A percentile compares a stretch with the other conserved stretches of the same genome.
These are phyloP conservation scores for Petrophora chlorosata DNA, from an alignment of 2,888 invertebrate genomes.

Conservation along the genomic window DNA sequence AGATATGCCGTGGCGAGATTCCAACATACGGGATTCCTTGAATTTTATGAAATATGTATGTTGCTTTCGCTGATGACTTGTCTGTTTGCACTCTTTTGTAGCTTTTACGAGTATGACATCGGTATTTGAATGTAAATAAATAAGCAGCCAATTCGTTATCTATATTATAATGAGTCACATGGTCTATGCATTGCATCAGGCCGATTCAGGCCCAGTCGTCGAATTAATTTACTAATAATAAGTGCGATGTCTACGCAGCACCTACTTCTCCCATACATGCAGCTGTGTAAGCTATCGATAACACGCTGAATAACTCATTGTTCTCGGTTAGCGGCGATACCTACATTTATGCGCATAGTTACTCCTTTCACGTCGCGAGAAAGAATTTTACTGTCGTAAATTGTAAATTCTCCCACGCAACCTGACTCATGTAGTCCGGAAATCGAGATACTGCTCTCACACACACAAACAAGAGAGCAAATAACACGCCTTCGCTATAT, in stretches of 20 bases:
- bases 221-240: slow-evolving; percentile 63
- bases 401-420: slow-evolving; percentile 55
- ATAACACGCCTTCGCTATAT: slow-evolving; percentile 31
- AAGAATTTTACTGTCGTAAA: slow-evolving; percentile 46
- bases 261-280: slow-evolving; percentile 49
- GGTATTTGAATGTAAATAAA: slow-evolving; percentile 3
- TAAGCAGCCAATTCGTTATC: slow-evolving; percentile 12
- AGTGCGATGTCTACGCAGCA: slow-evolving; percentile 41
- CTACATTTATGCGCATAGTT: slow-evolving; percentile 26
- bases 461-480: slow-evolving; percentile 32
- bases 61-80: no score
- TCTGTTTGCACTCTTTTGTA: background rate
- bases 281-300: slow-evolving; percentile 72
- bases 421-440: slow-evolving; percentile 48
- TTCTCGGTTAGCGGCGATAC: slow-evolving; percentile 46
- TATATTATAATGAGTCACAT: slow-evolving; percentile 32
- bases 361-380: slow-evolving; percentile 32
- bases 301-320: slow-evolving; percentile 64
- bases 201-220: no score
- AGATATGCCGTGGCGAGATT: slow-evolving; percentile 34
- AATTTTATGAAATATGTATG: slow-evolving; percentile 23
- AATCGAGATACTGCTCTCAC: slow-evolving; percentile 47
- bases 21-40: slow-evolving; percentile 22
- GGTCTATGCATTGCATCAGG: slow-evolving; percentile 59
- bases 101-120: background rate